phyloP scores from a whole-genome alignment of 2,888 invertebrate species.

The Myopa testacea region DNA sequence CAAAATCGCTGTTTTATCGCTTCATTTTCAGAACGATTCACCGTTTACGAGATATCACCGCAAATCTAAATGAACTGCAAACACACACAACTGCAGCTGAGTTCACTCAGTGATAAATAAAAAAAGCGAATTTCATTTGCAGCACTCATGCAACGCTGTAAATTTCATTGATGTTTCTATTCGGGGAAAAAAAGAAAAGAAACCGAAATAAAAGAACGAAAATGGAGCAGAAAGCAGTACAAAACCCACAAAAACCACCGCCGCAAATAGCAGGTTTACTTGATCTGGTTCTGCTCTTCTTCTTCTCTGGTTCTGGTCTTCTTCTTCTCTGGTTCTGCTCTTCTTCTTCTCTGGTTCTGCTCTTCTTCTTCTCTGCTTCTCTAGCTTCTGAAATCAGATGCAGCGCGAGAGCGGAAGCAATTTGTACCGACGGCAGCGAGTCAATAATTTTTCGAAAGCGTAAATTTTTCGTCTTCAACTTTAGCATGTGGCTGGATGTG shows the following conservation, averaged over 20 bases:
- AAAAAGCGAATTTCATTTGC: slow-evolving; percentile 28
- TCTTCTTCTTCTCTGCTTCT: not conserved
- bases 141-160: slow-evolving; percentile 57
- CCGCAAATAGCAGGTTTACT: slow-evolving; percentile 17
- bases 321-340: not conserved
- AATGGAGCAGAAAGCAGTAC: not conserved
- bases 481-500: not conserved
- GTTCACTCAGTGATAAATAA: slow-evolving; percentile 20
- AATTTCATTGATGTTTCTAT: slow-evolving; percentile 65
- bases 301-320: too few species aligned
- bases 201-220: slow-evolving; percentile 16
- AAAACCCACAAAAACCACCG: not conserved
- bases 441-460: slow-evolving; percentile 39
- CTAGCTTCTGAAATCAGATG: not conserved
- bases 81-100: not conserved
- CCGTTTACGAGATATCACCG: slow-evolving; percentile 26
- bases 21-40: slow-evolving; percentile 32
- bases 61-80: slow-evolving; percentile 21
- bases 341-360: not conserved
- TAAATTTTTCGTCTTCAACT: slow-evolving; percentile 30
- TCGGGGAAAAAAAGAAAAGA: slow-evolving; percentile 44
- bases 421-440: slow-evolving; percentile 59
- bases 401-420: slow-evolving; percentile 55
- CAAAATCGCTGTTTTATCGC: slow-evolving; percentile 28
- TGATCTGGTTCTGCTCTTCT: slow-evolving; percentile 12